phyloP scores from a whole-genome alignment of 64 coral and sea anemone species.

The Acropora yongei region DNA sequence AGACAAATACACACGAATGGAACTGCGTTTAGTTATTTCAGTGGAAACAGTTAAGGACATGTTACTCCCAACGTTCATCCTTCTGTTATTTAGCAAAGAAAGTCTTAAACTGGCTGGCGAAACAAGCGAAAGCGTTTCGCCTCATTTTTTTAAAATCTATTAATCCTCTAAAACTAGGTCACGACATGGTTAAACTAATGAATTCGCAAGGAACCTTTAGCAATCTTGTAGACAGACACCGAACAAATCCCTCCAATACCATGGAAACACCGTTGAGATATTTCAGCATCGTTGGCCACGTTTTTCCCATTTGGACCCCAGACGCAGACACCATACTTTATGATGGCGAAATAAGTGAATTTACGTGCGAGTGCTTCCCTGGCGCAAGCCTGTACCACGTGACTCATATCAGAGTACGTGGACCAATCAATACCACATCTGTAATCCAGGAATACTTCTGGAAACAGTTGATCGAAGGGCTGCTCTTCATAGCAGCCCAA shows the following conservation, averaged over 20 bases:
- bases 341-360: conserved; percentile 79
- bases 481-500: conserved; percentile 63
- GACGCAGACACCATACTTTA: conserved; percentile 75
- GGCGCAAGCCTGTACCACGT: conserved; percentile 73
- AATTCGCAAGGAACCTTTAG: no score
- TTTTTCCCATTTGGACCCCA: conserved; percentile 36
- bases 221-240: conserved; percentile 63
- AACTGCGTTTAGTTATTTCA: no score
- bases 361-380: conserved; percentile 12
- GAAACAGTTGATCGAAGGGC: conserved; percentile 8
- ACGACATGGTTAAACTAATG: no score
- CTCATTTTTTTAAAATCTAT: background rate
- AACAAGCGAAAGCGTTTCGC: no score
- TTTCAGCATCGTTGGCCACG: conserved; percentile 15
- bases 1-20: no score
- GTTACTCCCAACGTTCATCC: no score
- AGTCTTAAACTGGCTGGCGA: no score
- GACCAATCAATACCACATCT: conserved; percentile 65
- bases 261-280: conserved; percentile 33
- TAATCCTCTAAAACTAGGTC: no score
- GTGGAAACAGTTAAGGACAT: no score
- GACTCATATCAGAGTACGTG: conserved; percentile 64
- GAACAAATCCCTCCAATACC: conserved; percentile 62
- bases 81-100: no score
- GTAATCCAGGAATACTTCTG: conserved; percentile 69